Evolutionary conservation across 2,797 vertebrate species (phyloP).

Genomic region (Alouatta caraya): DNA sequence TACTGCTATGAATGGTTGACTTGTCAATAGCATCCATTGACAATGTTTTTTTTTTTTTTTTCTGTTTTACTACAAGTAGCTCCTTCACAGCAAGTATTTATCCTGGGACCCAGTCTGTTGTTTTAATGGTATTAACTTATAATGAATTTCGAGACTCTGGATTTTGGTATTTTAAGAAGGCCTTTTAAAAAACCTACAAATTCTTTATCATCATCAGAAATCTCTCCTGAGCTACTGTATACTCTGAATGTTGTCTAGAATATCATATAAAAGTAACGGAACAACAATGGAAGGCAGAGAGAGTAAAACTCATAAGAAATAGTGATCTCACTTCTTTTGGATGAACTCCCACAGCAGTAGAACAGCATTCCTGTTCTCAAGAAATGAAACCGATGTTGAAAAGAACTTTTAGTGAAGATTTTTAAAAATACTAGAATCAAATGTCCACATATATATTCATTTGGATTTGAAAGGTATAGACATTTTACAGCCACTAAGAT

Average conservation of each 20-base stretch:
- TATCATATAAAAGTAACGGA: not conserved
- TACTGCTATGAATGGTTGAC: fast-evolving
- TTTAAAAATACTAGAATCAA: not conserved
- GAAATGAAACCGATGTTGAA: not conserved
- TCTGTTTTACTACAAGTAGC: not conserved
- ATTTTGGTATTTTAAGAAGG: not conserved
- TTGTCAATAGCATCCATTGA: not conserved
- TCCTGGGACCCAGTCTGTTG: not conserved
- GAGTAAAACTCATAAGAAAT: not conserved
- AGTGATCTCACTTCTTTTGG: not conserved
- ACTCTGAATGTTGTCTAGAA: not conserved
- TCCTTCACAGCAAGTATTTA: not conserved
- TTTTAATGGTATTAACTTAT: not conserved
- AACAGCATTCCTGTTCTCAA: not conserved
- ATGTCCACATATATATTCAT: not conserved
- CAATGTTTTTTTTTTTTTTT: not conserved
- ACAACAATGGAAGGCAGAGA: not conserved
- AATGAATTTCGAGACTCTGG: not conserved
- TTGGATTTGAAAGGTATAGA: not conserved
- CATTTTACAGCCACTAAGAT: not conserved
- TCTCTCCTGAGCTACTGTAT: not conserved
- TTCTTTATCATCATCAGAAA: not conserved
- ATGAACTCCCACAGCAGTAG: not conserved
- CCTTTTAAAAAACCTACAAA: slow-evolving; percentile 4
- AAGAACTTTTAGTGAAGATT: not conserved